Percentiles rank a stretch among this genome's conserved stretches.
Conservation (phyloP, 2,113 vertebrate genomes). For the Corythaixoides concolor region DNA sequence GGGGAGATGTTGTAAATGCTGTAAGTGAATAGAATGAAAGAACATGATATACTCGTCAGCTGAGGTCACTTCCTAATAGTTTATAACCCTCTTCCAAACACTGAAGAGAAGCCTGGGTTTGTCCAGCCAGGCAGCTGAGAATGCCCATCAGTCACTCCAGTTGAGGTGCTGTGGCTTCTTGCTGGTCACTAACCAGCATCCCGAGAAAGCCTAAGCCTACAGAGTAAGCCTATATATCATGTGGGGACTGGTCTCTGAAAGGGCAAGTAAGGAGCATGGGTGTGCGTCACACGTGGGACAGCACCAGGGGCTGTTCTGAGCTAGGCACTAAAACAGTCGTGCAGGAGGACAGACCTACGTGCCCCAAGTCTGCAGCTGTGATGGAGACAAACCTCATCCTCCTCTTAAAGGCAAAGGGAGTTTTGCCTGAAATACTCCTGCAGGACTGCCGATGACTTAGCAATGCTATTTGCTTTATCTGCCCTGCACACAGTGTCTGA, state of each 20-base stretch:
- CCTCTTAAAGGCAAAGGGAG: not conserved
- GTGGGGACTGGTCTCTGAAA: not conserved
- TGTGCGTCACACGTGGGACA: fast-evolving
- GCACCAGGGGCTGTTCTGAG: not conserved
- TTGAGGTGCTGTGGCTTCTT: not conserved
- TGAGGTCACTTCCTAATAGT: slow-evolving; percentile 55
- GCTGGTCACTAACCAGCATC: not conserved
- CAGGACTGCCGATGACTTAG: not conserved
- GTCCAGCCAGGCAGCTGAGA: not conserved
- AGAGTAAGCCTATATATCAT: not conserved
- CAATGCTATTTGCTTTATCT: not conserved
- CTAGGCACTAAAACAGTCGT: fast-evolving
- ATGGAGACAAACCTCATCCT: not conserved
- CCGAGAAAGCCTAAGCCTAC: not conserved
- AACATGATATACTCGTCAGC: slow-evolving; percentile 26
- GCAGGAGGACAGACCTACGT: not conserved
- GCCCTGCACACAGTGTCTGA: not conserved
- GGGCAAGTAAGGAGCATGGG: fast-evolving
- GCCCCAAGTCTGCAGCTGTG: not conserved
- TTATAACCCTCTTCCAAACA: slow-evolving; percentile 22
- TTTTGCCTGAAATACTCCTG: not conserved
- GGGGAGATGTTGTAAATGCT: slow-evolving; percentile 59
- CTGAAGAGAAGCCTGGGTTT: not conserved
- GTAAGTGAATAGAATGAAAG: slow-evolving; percentile 51
- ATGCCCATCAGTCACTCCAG: not conserved